phyloP scores from a whole-genome alignment of 2,888 invertebrate species.

The Nymphalis polychloros region DNA sequence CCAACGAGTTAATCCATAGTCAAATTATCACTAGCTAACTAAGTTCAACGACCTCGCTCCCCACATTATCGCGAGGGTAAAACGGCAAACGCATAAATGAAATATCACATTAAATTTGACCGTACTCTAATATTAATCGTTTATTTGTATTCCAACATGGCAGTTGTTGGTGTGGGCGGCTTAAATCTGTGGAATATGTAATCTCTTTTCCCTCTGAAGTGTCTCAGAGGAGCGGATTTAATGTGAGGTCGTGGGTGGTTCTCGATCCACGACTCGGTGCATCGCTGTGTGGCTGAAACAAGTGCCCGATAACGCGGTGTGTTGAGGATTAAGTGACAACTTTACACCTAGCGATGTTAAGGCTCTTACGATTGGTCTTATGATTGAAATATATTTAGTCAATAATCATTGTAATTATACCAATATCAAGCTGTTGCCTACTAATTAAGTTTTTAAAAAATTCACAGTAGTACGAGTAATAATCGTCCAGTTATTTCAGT shows the following conservation, averaged over 20 bases:
- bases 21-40: not conserved
- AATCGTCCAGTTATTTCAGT: too few species aligned
- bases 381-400: not conserved
- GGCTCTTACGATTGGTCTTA: not conserved
- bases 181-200: slow-evolving; percentile 4
- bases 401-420: too few species aligned
- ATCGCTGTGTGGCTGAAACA: not conserved
- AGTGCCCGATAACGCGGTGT: slow-evolving; percentile 1
- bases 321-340: not conserved
- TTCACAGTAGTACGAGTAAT: too few species aligned
- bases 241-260: slow-evolving; percentile 5
- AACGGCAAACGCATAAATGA: slow-evolving; percentile 2
- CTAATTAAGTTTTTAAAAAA: too few species aligned
- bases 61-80: slow-evolving; percentile 10
- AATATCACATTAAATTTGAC: slow-evolving; percentile 3
- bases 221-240: not conserved
- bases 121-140: not conserved
- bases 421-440: too few species aligned
- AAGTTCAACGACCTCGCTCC: not conserved
- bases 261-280: not conserved
- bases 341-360: not conserved
- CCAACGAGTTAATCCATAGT: not conserved
- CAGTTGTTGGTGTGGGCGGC: not conserved
- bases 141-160: not conserved
- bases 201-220: not conserved